Percentiles rank a stretch among this genome's conserved stretches.
Evolutionary conservation across 2,888 invertebrate genomes (phyloP).

Genomic region (Ryuthela nishihirai): DNA sequence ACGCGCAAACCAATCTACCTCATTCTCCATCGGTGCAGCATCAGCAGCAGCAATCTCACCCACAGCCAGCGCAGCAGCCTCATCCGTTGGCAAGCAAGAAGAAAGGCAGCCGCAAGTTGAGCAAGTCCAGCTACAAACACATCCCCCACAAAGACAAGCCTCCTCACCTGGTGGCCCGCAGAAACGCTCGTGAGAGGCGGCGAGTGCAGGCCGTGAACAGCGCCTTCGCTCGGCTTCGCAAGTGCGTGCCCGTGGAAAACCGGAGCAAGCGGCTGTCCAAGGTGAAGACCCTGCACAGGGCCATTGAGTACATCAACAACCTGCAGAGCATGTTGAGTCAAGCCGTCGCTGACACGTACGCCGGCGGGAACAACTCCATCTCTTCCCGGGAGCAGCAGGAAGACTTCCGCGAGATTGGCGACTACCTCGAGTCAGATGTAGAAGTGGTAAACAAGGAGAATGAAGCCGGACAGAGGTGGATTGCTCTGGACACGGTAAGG

Average conservation of each 20-base stretch:
- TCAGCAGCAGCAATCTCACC: too few relatives aligned
- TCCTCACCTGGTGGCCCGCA: constrained; percentile 57
- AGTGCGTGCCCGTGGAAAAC: constrained; percentile 59
- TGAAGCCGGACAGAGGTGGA: constrained; percentile 27
- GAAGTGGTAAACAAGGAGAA: constrained; percentile 36
- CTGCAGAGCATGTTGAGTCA: constrained; percentile 53
- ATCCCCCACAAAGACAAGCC: constrained; percentile 55
- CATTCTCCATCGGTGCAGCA: too few relatives aligned
- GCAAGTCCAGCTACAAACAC: constrained; percentile 41
- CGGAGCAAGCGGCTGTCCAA: constrained; percentile 60
- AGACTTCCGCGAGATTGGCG: constrained; percentile 6
- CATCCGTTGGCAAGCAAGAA: too few relatives aligned
- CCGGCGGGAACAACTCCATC: neutral
- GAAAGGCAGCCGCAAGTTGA: constrained; percentile 1
- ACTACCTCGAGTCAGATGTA: constrained; percentile 13
- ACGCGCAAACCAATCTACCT: too few relatives aligned
- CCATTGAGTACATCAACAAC: constrained; percentile 61
- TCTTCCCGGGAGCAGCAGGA: neutral
- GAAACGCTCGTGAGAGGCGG: constrained; percentile 62
- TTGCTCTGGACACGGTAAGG: constrained; percentile 17
- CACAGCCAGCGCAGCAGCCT: too few relatives aligned
- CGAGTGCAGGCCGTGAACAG: constrained; percentile 63
- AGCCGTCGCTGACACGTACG: constrained; percentile 6
- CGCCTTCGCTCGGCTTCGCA: constrained; percentile 59
- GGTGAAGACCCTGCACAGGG: constrained; percentile 61